These are phyloP conservation scores for Tychaedon coryphoeus DNA, from an alignment of 2,113 vertebrate genomes.

Conservation along the genomic window DNA sequence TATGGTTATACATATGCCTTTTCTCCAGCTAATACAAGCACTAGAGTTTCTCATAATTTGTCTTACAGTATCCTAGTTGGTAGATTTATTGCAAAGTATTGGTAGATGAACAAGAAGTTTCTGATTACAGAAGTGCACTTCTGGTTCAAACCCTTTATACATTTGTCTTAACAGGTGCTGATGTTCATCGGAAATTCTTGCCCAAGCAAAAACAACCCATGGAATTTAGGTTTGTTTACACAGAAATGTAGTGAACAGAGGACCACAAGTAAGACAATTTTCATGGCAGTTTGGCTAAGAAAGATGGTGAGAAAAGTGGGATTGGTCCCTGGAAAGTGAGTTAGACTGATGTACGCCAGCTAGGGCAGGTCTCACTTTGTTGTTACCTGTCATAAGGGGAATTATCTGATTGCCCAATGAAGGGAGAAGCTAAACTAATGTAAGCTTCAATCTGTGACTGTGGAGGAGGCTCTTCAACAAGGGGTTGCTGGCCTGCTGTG, in stretches of 20 bases:
- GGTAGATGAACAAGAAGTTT: background rate
- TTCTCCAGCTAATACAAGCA: background rate
- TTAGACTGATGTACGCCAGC: background rate
- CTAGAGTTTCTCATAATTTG: background rate
- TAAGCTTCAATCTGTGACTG: background rate
- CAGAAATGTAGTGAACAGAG: background rate
- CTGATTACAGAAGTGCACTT: background rate
- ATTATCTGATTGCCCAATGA: background rate
- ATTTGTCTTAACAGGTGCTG: background rate
- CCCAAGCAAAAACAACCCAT: background rate
- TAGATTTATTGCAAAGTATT: background rate
- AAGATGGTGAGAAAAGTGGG: background rate
- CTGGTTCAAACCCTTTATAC: background rate
- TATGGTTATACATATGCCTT: background rate
- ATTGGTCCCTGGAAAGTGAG: background rate
- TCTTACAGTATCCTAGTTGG: background rate
- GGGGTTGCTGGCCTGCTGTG: background rate
- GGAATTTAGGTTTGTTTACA: background rate
- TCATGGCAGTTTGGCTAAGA: background rate
- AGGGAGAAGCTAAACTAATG: background rate
- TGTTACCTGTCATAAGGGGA: background rate
- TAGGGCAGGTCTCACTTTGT: background rate
- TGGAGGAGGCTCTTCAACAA: background rate
- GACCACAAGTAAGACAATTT: background rate
- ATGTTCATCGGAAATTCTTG: background rate